Evolutionary conservation across 1,140 invertebrate species (phyloP), one percentile per base, ranked within the genome.

Genomic region (Asobara japonica): DNA sequence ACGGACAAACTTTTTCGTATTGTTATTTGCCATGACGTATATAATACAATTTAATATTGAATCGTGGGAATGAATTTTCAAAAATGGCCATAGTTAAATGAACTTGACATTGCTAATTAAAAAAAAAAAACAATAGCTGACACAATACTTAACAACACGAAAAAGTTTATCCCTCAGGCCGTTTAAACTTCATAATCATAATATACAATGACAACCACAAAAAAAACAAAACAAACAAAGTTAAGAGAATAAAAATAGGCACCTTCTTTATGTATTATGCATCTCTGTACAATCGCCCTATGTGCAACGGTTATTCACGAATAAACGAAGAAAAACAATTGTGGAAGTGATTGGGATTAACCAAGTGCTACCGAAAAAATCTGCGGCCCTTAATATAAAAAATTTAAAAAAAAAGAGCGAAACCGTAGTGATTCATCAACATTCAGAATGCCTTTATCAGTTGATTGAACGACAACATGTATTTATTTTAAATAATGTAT

Each of bases 291-390:
- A 70, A 56, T 67, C 27, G 38, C 65, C 65, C 25, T 62, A 38
- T 30, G 60, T 69, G 51, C 29, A 69, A 69, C 31, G 29, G 31
- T 69, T 61, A 41, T 33, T 62, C 61, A 60, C 62, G 68, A 70
- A 70, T 70, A 70, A 70, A 62, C 20, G 20, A 70, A 60, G n/a
- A n/a, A n/a, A n/a, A n/a, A n/a, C n/a, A 70, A 27, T 70, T 70
- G 33, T 70, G 56, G 36, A 67, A 25, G 20, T 41, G 27, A 70
- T 82, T 69, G 74, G 78, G n/a, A n/a, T n/a, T n/a, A n/a, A n/a
- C n/a, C 71, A 76, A 45, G 41, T 45, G 18, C 72, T 76, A 13
- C 51, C 18, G 13, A 56, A 22, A 1, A 33, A n/a, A 31, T 22
- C n/a, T 4, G 36, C 62, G 51, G 20, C 51, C 51, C 18, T 56